Evolutionary conservation across 2,888 invertebrate genomes (phyloP), one percentile per base, ranked within the genome.

Genomic region (Trissoscelio sp.): DNA sequence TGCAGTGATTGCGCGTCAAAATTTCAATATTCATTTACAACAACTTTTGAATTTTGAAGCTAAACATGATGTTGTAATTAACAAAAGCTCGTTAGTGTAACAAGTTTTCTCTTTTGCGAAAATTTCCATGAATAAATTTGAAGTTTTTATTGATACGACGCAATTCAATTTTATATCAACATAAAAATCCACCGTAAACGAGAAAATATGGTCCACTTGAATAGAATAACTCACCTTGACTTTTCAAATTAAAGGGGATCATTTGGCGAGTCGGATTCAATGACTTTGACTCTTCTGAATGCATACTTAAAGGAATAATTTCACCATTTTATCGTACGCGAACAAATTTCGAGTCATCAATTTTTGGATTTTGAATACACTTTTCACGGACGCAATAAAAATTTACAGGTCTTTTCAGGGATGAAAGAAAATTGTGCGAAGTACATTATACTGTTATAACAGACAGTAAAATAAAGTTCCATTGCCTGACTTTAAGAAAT

Each of bases 91-190:
- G 66, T 66, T 66, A 34, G 20, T 53, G 20, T 66, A 51, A 67
- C 55, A 53, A 34, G 24, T 55, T 42, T n/a, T 3, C 37, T 67
- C 39, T 42, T 46, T 57, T 44, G 18, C 42, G 39, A 55, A 57
- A 69, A 57, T 46, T 69, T 44, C 57, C 48, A 57, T 70, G 70
- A 58, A 70, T 58, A 58, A 70, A 58, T 70, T 70, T 46, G 12
- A 58, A 46, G 20, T 70, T 58, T 48, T 46, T 22, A 70, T 70
- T 58, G 58, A 70, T 58, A 57, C 48, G 37, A 22, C n/a, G 55
- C 12, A 31, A 58, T 70, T 58, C 34, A 58, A 58, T 70, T 70
- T 70, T 70, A 69, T 37, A 58, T 70, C 34, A 37, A 18, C 48
- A 70, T 58, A 70, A 58, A 66, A 58, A 70, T 58, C 24, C 28